These are phyloP conservation scores for Carettochelys insculpta DNA, from an alignment of 2,113 vertebrate genomes.

Conservation along the genomic window DNA sequence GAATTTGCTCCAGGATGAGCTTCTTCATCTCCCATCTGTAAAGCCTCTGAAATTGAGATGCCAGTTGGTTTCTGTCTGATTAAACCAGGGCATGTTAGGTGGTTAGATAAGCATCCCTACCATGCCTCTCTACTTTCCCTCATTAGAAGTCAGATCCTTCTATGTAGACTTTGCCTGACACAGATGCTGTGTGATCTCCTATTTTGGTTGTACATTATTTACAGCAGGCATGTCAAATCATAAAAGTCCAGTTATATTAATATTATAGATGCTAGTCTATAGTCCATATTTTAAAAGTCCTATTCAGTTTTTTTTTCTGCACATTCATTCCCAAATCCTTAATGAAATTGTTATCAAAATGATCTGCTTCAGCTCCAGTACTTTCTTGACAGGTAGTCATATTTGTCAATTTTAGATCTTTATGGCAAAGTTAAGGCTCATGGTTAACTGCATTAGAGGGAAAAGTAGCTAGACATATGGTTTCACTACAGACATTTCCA, in stretches of 20 bases:
- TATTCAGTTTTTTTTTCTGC: not conserved
- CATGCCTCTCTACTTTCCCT: not conserved
- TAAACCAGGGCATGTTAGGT: not conserved
- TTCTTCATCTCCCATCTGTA: not conserved
- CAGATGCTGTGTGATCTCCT: not conserved
- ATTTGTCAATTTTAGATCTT: not conserved
- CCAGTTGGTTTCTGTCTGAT: not conserved
- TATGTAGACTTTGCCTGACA: not conserved
- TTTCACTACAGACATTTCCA: slow-evolving; percentile 37
- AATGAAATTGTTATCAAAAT: not conserved
- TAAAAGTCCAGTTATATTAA: not conserved
- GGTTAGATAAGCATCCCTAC: not conserved
- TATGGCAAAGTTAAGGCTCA: not conserved
- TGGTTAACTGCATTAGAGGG: not conserved
- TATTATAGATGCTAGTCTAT: not conserved
- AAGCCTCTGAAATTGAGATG: not conserved
- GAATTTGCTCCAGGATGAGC: not conserved
- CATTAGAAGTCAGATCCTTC: not conserved
- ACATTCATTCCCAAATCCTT: not conserved
- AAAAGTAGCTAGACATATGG: not conserved
- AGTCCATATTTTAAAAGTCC: not conserved
- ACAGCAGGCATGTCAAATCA: not conserved
- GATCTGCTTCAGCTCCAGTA: not conserved
- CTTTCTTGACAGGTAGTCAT: not conserved
- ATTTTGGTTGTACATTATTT: not conserved